Conservation (phyloP, 2,888 invertebrate species). For the Sisyra nigra region DNA sequence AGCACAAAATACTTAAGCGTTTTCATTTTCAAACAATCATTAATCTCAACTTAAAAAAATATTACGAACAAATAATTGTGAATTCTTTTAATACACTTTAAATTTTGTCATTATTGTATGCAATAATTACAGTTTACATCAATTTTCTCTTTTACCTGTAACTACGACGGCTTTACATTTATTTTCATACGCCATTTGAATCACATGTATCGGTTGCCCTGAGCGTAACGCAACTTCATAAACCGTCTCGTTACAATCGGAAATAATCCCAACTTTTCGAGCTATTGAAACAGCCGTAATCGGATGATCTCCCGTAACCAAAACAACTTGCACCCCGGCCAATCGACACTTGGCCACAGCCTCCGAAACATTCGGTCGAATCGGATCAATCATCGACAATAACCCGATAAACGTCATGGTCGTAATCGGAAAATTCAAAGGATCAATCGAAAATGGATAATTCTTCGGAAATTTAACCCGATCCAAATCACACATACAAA, state of each 20-base stretch:
- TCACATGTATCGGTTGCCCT: conserved; percentile 78
- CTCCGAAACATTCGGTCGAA: conserved; percentile 34
- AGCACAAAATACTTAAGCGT: too few species aligned
- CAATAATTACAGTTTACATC: too few species aligned
- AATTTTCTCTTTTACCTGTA: too few species aligned
- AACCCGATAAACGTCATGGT: conserved; percentile 24
- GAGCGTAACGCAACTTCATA: conserved; percentile 61
- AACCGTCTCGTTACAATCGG: conserved; percentile 33
- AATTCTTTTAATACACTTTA: too few species aligned
- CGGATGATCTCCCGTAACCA: conserved; percentile 47
- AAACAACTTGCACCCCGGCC: conserved; percentile 46
- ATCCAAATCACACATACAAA: conserved; percentile 37
- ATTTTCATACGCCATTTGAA: conserved; percentile 28
- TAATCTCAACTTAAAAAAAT: too few species aligned
- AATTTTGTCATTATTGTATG: too few species aligned
- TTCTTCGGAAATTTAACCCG: conserved; percentile 36
- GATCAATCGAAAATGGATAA: conserved; percentile 29
- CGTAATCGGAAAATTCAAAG: conserved; percentile 27
- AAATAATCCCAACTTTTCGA: conserved; percentile 37
- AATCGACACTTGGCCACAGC: conserved; percentile 42
- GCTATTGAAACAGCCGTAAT: conserved; percentile 44
- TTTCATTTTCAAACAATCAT: too few species aligned
- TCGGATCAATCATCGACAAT: conserved; percentile 42
- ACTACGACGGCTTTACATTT: conserved; percentile 32
- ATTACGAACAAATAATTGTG: too few species aligned